phyloP scores from a whole-genome alignment of 1,140 invertebrate genomes.

The Wiebesia pumilae region DNA sequence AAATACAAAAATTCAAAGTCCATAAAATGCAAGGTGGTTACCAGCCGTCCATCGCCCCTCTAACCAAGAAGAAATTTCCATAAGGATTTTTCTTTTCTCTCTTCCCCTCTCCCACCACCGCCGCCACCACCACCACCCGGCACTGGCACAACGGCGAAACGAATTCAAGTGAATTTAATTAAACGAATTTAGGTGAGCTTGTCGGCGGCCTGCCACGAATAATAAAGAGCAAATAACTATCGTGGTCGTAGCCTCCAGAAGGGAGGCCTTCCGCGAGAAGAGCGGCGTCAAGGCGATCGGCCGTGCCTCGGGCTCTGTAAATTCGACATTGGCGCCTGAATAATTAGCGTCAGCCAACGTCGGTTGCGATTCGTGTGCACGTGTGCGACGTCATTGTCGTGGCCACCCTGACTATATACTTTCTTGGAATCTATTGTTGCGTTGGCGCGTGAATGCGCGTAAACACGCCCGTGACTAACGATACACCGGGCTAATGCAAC shows the following conservation, averaged over 20 bases:
- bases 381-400: background rate
- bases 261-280: background rate
- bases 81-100: background rate
- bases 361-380: too few species aligned
- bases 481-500: background rate
- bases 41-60: background rate
- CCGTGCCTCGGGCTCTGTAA: background rate
- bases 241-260: background rate
- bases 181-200: background rate
- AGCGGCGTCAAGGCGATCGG: background rate
- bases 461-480: conserved; percentile 56
- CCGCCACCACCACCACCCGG: too few species aligned
- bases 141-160: too few species aligned
- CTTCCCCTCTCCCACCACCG: too few species aligned
- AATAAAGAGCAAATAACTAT: background rate
- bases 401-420: too few species aligned
- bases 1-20: background rate
- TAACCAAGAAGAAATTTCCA: background rate
- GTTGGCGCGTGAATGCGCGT: background rate
- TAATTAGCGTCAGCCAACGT: conserved; percentile 10
- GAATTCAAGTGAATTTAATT: background rate
- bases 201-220: too few species aligned
- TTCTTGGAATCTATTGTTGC: background rate
- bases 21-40: background rate
- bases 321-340: background rate